Evolutionary conservation across 2,113 vertebrate species (phyloP).

Genomic region (Dendropsophus ebraccatus): DNA sequence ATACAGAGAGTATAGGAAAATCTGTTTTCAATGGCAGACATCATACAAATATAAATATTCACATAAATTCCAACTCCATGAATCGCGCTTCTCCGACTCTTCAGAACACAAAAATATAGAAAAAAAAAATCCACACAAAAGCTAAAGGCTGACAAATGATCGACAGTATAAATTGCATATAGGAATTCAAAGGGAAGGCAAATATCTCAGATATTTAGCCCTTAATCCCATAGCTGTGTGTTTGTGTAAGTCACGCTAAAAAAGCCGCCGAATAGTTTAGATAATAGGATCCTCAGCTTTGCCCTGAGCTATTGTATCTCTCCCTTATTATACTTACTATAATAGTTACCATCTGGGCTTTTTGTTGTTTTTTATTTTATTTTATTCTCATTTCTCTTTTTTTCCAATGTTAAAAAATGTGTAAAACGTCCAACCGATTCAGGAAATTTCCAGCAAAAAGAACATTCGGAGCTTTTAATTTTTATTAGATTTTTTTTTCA

Average conservation of each 20-base stretch:
- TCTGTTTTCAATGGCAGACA: neutral
- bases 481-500: conserved; percentile 9
- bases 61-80: neutral
- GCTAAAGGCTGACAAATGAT: too few species aligned
- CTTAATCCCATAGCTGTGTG: neutral
- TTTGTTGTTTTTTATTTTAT: conserved; percentile 13
- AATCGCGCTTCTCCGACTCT: neutral
- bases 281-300: conserved; percentile 11
- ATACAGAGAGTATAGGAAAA: too few species aligned
- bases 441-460: conserved; percentile 37
- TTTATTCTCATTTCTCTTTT: neutral
- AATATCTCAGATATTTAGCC: conserved; percentile 9
- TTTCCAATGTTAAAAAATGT: conserved; percentile 35
- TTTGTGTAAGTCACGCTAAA: neutral
- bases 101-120: neutral
- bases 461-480: conserved; percentile 10
- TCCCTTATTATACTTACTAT: conserved; percentile 23
- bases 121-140: neutral
- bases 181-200: neutral
- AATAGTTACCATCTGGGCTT: conserved; percentile 55
- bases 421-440: conserved; percentile 35
- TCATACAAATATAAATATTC: neutral
- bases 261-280: neutral
- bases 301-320: conserved; percentile 39
- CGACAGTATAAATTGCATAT: neutral